Evolutionary conservation across 2,113 vertebrate species (phyloP), one percentile per base, ranked within the genome.

Genomic region (Indicator indicator): DNA sequence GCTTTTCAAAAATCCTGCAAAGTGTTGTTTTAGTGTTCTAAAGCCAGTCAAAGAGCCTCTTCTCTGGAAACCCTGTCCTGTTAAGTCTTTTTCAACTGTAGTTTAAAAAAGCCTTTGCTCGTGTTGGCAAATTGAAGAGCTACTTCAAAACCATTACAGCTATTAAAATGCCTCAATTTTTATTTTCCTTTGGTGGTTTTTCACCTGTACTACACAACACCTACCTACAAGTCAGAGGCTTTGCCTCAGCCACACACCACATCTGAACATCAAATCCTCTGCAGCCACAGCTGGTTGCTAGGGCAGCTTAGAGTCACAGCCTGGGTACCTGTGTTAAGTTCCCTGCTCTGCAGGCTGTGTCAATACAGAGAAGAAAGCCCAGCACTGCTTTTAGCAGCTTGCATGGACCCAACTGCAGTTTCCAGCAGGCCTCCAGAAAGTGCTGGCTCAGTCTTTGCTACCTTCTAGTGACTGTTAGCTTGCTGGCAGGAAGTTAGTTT

Each of bases 301-400:
- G 36, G 59, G 63, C 87, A 83, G 88, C 48, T 89, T 16, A 73
- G 74, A 85, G 68, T 88, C 88, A 91, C 96, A 90, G 84, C 48
- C 33, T 18, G 24, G 68, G 30, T 6, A 12, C 55, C 26, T 0
- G 1, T 48, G 28, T 27, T 12, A 40, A 65, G 72, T 11, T 65
- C 88, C 60, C 59, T 52, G 44, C 83, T 67, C 68, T 20, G 44
- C 74, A 52, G 48, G 5, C 75, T 36, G 36, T 27, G 56, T 40
- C 2, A 15, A 18, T 1, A 55, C 36, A 42, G 77, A 38, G 59
- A 52, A 30, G 48, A n/a, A 85, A 54, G 27, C 2, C 0, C 40
- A 54, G 27, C 69, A 13, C 70, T 44, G 38, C 58, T 32, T 48
- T 14, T 23, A 73, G 30, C 67, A 85, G 81, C 52, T n/a, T 16